Evolutionary conservation across 2,797 vertebrate genomes (phyloP).

Genomic region (Acanthurus leucopareius): DNA sequence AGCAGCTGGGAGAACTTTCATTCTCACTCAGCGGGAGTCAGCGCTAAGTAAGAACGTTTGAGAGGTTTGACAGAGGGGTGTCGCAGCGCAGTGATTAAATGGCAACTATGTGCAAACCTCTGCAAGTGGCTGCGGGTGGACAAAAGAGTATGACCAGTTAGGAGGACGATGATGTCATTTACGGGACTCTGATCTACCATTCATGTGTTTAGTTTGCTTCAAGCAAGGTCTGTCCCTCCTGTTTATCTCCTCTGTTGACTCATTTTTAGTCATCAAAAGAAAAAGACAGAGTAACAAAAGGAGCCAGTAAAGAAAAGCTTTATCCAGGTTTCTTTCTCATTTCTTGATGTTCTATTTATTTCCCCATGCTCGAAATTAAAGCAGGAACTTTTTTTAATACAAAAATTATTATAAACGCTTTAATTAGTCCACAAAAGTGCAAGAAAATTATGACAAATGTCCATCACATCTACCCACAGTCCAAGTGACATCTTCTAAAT

Average conservation of each 20-base stretch:
- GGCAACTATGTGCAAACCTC: conserved; percentile 71
- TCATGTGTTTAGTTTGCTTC: conserved; percentile 34
- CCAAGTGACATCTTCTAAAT: background rate
- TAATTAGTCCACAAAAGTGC: background rate
- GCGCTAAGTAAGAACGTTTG: conserved; percentile 63
- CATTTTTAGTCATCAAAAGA: conserved; percentile 30
- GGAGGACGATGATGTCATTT: conserved; percentile 53
- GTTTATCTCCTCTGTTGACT: conserved; percentile 34
- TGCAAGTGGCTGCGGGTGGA: conserved; percentile 58
- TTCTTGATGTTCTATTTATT: background rate
- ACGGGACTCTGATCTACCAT: conserved; percentile 37
- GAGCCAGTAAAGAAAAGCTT: no score
- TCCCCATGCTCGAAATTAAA: background rate
- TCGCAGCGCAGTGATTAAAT: conserved; percentile 72
- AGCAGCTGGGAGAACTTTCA: conserved; percentile 84
- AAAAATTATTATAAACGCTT: background rate
- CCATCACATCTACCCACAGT: background rate
- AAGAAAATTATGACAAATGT: background rate
- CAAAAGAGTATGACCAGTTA: conserved; percentile 40
- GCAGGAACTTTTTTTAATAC: background rate
- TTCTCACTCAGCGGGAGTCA: conserved; percentile 71
- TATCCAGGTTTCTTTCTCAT: background rate
- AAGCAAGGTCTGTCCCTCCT: background rate
- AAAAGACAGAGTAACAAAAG: background rate
- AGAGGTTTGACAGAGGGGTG: conserved; percentile 79